A percentile compares a stretch with the other conserved stretches of the same genome.
These are phyloP conservation scores for Darevskia nairensis DNA, from an alignment of 2,797 vertebrate genomes.

Conservation along the genomic window DNA sequence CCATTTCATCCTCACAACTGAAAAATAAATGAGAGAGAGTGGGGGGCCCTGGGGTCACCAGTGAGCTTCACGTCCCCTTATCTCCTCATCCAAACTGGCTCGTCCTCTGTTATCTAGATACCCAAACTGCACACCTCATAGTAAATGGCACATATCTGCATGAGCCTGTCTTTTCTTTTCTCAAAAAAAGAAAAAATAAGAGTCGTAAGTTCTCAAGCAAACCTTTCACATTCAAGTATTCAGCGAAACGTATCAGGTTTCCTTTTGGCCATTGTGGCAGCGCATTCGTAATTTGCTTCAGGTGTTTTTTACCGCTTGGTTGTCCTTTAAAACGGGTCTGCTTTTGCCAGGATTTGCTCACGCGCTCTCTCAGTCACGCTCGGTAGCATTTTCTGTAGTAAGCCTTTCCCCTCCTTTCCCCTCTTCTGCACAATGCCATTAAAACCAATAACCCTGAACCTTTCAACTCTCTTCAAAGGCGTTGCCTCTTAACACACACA, in stretches of 20 bases:
- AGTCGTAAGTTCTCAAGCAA: slow-evolving; percentile 46
- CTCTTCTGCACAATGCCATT: slow-evolving; percentile 74
- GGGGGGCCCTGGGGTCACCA: neutral
- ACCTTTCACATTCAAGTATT: slow-evolving; percentile 59
- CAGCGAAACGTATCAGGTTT: slow-evolving; percentile 79
- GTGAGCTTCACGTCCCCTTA: neutral
- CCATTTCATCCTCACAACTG: neutral
- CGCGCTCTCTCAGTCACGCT: slow-evolving; percentile 66
- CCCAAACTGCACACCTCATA: neutral
- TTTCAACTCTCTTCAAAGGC: slow-evolving; percentile 76
- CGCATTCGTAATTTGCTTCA: slow-evolving; percentile 78
- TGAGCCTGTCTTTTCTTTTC: too few relatives aligned
- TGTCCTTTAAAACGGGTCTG: slow-evolving; percentile 65
- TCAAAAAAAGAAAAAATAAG: slow-evolving; percentile 8
- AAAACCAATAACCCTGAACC: slow-evolving; percentile 78
- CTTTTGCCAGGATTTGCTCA: slow-evolving; percentile 66
- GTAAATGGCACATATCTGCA: neutral
- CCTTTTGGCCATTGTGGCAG: slow-evolving; percentile 80
- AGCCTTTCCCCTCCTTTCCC: slow-evolving; percentile 64
- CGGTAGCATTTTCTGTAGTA: slow-evolving; percentile 62
- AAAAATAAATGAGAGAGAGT: neutral
- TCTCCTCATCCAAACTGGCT: neutral
- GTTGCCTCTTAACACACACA: slow-evolving; percentile 76
- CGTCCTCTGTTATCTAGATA: neutral
- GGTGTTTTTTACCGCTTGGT: slow-evolving; percentile 72